Conservation (phyloP, 2,113 vertebrate genomes). For the Strigops habroptila region DNA sequence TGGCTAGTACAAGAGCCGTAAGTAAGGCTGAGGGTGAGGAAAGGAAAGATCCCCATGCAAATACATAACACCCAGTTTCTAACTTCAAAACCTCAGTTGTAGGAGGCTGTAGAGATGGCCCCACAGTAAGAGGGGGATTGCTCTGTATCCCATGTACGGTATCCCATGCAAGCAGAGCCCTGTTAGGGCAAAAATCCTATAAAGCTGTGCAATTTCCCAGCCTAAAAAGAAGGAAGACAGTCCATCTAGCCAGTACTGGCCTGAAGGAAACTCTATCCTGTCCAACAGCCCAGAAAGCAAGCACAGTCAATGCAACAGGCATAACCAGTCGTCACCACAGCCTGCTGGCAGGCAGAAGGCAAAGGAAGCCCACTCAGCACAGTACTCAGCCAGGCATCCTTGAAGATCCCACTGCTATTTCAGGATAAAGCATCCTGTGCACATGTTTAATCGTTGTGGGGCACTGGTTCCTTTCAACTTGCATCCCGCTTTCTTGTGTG, state of each 20-base stretch:
- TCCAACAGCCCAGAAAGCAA: fast-evolving
- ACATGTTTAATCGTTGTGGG: fast-evolving
- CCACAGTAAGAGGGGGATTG: not conserved
- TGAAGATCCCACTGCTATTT: not conserved
- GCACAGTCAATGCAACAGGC: not conserved
- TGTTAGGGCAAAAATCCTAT: not conserved
- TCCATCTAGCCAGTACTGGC: fast-evolving
- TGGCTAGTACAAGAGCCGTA: not conserved
- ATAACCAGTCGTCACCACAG: not conserved
- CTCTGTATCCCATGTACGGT: not conserved
- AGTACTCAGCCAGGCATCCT: not conserved
- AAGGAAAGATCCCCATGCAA: not conserved
- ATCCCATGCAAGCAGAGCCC: not conserved
- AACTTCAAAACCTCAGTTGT: not conserved
- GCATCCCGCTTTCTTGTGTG: not conserved
- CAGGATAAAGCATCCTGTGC: fast-evolving
- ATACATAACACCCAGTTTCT: not conserved
- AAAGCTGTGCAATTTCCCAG: not conserved
- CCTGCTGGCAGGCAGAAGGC: not conserved
- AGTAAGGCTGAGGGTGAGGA: not conserved
- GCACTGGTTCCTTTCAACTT: not conserved
- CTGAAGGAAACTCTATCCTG: not conserved
- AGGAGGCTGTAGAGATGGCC: not conserved
- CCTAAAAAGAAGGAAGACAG: not conserved
- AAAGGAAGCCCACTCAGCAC: not conserved